Evolutionary conservation across 2,888 invertebrate genomes (phyloP).

Genomic region (Macrosoma leucophasiata): DNA sequence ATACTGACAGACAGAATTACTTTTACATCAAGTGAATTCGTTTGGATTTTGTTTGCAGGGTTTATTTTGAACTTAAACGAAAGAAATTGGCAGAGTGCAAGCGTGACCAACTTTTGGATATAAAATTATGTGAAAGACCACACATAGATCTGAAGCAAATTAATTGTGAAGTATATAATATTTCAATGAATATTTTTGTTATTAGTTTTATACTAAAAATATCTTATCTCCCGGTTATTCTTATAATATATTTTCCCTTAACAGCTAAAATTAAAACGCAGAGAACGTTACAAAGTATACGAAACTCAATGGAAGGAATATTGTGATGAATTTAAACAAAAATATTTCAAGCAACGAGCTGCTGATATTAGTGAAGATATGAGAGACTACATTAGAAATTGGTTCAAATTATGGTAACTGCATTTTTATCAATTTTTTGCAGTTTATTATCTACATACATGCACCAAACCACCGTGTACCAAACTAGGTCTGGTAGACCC

Average conservation of each 20-base stretch:
- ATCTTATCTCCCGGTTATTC: too few relatives aligned
- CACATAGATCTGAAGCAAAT: conserved; percentile 11
- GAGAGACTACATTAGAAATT: conserved; percentile 50
- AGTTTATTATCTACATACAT: too few relatives aligned
- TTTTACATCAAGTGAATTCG: not conserved
- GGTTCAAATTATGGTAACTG: conserved; percentile 33
- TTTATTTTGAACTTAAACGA: conserved; percentile 47
- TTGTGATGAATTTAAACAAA: conserved; percentile 31
- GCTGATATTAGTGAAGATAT: conserved; percentile 46
- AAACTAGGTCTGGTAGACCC: too few relatives aligned
- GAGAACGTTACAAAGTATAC: conserved; percentile 24
- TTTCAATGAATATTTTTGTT: not conserved
- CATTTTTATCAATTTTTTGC: too few relatives aligned
- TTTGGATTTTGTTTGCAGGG: too few relatives aligned
- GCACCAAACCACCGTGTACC: too few relatives aligned
- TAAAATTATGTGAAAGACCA: conserved; percentile 30
- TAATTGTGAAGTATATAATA: conserved; percentile 18
- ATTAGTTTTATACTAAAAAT: not conserved
- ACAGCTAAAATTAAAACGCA: conserved; percentile 11
- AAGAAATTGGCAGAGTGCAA: conserved; percentile 34
- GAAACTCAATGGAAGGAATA: conserved; percentile 32
- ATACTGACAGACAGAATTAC: too few relatives aligned
- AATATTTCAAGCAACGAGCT: conserved; percentile 31
- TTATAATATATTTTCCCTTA: too few relatives aligned
- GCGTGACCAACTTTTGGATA: conserved; percentile 38